phyloP scores from a whole-genome alignment of 2,113 vertebrate genomes.

The Empidonax traillii region DNA sequence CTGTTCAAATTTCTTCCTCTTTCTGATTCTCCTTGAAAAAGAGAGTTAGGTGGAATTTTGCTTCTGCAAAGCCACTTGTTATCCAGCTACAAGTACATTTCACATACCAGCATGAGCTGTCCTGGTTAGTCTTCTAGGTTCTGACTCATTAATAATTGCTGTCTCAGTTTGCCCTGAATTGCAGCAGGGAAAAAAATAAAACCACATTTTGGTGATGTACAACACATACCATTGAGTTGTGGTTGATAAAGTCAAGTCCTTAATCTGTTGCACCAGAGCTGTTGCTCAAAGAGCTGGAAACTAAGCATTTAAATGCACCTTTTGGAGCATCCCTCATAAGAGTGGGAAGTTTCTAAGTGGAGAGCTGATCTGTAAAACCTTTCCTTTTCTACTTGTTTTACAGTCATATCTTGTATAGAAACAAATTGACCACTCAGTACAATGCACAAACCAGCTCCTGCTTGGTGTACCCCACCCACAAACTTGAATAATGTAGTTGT shows the following conservation, averaged over 20 bases:
- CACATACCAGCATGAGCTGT: background rate
- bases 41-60: background rate
- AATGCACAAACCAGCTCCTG: constrained; percentile 28
- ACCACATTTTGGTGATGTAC: background rate
- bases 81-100: background rate
- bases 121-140: background rate
- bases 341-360: background rate
- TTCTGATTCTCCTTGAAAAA: background rate
- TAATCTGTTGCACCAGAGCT: background rate
- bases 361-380: background rate
- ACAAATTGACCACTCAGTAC: constrained; percentile 9
- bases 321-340: background rate
- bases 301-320: background rate
- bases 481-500: constrained; percentile 68
- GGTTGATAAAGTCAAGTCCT: background rate
- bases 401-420: background rate
- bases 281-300: background rate
- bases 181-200: background rate
- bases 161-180: background rate
- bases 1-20: background rate
- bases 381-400: background rate
- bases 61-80: background rate
- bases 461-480: constrained; percentile 8
- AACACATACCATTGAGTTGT: background rate
- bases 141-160: background rate